Percentiles rank a stretch among this genome's conserved stretches.
phyloP scores from a whole-genome alignment of 2,113 vertebrate genomes.

The Corvus cornix region DNA sequence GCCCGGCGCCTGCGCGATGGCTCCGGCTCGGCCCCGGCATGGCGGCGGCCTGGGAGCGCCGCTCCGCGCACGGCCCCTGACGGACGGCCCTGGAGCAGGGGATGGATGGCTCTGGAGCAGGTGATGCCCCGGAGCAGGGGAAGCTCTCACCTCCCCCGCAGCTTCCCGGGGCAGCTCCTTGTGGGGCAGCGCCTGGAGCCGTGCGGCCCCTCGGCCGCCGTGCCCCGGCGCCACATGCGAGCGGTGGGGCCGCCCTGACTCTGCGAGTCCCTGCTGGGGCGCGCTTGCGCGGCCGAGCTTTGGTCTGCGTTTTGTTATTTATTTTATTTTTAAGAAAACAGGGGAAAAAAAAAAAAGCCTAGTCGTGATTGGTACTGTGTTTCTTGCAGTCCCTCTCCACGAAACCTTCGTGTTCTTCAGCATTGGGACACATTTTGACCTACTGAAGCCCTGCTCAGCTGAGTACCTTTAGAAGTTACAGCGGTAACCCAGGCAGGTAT shows the following conservation, averaged over 20 bases:
- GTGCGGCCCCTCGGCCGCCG: not conserved
- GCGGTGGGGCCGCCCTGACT: not conserved
- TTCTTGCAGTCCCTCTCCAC: not conserved
- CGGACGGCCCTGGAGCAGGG: not conserved
- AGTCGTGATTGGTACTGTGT: not conserved
- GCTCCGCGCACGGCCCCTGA: fast-evolving
- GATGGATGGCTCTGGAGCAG: not conserved
- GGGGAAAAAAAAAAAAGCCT: fast-evolving
- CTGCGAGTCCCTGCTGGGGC: fast-evolving
- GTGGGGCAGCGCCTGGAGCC: fast-evolving
- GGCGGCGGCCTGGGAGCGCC: fast-evolving
- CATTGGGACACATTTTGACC: not conserved
- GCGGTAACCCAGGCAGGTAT: not conserved
- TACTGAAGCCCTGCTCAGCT: not conserved
- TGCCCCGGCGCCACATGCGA: fast-evolving
- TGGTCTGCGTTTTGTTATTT: not conserved
- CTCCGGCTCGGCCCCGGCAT: not conserved
- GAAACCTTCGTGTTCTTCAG: not conserved
- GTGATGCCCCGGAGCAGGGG: not conserved
- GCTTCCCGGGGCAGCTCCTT: not conserved
- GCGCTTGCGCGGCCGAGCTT: fast-evolving
- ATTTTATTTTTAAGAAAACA: not conserved
- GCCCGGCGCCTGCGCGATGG: not conserved
- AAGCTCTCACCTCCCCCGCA: fast-evolving
- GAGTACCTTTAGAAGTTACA: not conserved